phyloP scores from a whole-genome alignment of 2,888 invertebrate genomes.

The Elgonia sp. region DNA sequence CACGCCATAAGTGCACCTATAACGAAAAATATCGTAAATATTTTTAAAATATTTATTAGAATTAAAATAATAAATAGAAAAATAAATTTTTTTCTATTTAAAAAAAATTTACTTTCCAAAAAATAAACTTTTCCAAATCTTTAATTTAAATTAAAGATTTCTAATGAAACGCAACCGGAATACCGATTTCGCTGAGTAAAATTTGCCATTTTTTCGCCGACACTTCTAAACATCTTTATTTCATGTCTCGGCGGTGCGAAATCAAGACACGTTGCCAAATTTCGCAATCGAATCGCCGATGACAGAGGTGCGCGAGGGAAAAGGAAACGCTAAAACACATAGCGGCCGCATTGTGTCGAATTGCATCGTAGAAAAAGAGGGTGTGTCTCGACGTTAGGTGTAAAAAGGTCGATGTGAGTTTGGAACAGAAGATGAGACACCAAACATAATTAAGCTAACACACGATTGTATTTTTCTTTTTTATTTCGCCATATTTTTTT shows the following conservation, averaged over 20 bases:
- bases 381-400: conserved; percentile 21
- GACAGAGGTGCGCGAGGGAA: conserved; percentile 24
- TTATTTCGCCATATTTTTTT: not conserved
- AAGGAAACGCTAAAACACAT: conserved; percentile 29
- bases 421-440: not conserved
- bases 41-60: too few relatives aligned
- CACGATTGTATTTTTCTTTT: not conserved
- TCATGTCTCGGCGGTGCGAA: conserved; percentile 26
- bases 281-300: conserved; percentile 37
- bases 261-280: conserved; percentile 61
- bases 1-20: too few relatives aligned
- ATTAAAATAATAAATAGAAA: too few relatives aligned
- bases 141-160: too few relatives aligned
- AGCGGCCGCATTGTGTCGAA: conserved; percentile 19
- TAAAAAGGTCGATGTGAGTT: conserved; percentile 42
- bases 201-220: not conserved
- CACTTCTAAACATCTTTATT: conserved; percentile 27
- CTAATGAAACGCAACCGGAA: too few relatives aligned
- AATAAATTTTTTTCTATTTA: too few relatives aligned
- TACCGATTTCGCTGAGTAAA: not conserved
- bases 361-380: conserved; percentile 31
- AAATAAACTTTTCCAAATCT: too few relatives aligned
- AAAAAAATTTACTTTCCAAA: too few relatives aligned
- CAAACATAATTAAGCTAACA: conserved; percentile 48
- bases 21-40: too few relatives aligned